Conservation (phyloP, 2,113 vertebrate genomes). For the Otis tarda region DNA sequence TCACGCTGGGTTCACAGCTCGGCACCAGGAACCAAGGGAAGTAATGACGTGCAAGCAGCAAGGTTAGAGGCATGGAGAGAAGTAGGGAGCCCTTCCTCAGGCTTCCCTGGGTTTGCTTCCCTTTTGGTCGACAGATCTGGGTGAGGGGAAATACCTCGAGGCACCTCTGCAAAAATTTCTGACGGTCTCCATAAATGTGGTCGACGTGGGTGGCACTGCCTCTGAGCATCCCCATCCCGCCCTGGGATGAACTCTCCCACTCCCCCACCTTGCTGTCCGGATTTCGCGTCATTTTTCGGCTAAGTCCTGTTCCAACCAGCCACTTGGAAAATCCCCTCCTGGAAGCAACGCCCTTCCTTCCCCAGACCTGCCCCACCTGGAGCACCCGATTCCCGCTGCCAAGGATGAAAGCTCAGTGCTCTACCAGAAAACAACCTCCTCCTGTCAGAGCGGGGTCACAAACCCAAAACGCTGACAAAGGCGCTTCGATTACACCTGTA, state of each 20-base stretch:
- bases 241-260: background rate
- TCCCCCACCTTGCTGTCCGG: background rate
- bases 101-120: background rate
- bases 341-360: background rate
- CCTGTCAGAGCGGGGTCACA: constrained; percentile 1
- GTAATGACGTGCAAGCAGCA: background rate
- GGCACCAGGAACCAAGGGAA: background rate
- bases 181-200: background rate
- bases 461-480: background rate
- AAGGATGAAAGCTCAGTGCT: background rate
- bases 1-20: background rate
- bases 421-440: background rate
- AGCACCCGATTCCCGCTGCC: background rate
- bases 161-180: background rate
- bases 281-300: rapidly evolving
- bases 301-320: background rate
- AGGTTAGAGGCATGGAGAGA: background rate
- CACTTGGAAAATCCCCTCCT: background rate
- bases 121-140: background rate
- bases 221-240: background rate
- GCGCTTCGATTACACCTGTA: constrained; percentile 35
- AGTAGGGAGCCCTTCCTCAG: background rate
- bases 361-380: background rate
- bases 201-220: background rate
- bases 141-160: background rate